Percentiles rank a stretch among this genome's conserved stretches.
phyloP scores from a whole-genome alignment of 2,113 vertebrate species.

The Peromyscus californicus region DNA sequence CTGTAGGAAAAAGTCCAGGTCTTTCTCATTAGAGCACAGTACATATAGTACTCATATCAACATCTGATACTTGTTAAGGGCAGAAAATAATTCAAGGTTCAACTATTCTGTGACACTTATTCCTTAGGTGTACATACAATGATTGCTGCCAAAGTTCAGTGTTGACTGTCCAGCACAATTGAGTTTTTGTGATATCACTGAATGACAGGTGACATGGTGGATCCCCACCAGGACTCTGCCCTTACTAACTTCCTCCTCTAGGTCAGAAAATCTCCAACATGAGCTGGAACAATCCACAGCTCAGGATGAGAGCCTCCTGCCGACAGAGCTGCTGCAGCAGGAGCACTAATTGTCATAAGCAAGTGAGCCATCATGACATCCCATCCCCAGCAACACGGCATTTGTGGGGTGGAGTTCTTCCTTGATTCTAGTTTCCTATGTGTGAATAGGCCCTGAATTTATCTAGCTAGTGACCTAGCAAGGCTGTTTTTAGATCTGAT shows the following conservation, averaged over 20 bases:
- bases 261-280: no score
- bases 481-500: background rate
- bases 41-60: background rate
- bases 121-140: background rate
- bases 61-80: background rate
- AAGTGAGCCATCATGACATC: background rate
- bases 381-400: background rate
- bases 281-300: background rate
- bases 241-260: no score
- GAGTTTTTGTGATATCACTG: background rate
- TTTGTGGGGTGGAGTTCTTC: background rate
- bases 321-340: background rate
- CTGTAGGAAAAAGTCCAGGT: background rate
- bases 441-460: background rate
- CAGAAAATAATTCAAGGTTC: background rate
- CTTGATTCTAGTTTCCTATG: background rate
- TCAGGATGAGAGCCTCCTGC: background rate
- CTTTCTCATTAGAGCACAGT: background rate
- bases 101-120: background rate
- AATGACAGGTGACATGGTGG: background rate
- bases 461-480: background rate
- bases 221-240: no score
- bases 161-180: background rate
- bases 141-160: background rate
- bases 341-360: background rate